Evolutionary conservation across 1,140 invertebrate species (phyloP).

Genomic region (Panagrolaimus sp.): DNA sequence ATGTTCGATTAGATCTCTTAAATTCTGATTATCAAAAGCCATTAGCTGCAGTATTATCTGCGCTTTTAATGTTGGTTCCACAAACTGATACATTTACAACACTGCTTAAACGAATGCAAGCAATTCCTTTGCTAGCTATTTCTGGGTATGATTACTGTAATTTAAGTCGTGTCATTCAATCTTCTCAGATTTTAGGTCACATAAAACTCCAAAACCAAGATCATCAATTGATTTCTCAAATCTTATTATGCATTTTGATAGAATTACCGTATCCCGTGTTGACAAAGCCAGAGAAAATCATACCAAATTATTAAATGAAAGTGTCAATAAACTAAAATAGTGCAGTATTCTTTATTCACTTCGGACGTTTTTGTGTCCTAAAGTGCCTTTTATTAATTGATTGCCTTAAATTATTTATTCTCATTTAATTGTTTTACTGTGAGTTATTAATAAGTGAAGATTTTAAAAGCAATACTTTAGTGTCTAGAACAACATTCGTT

Average conservation of each 20-base stretch:
- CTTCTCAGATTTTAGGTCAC: background rate
- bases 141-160: background rate
- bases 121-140: conserved; percentile 27
- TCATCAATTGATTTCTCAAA: conserved; percentile 64
- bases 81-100: conserved; percentile 91
- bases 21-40: conserved; percentile 72
- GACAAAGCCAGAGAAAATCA: conserved; percentile 15
- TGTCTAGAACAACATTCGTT: too few relatives aligned
- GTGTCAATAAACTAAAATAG: background rate
- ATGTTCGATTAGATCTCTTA: conserved; percentile 81
- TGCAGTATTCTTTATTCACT: too few relatives aligned
- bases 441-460: too few relatives aligned
- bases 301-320: conserved; percentile 21
- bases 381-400: too few relatives aligned
- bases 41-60: conserved; percentile 82
- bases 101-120: conserved; percentile 74
- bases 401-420: too few relatives aligned
- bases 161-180: background rate
- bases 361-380: too few relatives aligned
- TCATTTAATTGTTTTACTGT: too few relatives aligned
- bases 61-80: conserved; percentile 90
- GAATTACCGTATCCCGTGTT: conserved; percentile 53
- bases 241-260: conserved; percentile 66
- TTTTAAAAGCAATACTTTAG: too few relatives aligned
- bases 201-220: background rate